Conservation (phyloP, 1,140 invertebrate genomes). For the Drosophila yakuba region DNA sequence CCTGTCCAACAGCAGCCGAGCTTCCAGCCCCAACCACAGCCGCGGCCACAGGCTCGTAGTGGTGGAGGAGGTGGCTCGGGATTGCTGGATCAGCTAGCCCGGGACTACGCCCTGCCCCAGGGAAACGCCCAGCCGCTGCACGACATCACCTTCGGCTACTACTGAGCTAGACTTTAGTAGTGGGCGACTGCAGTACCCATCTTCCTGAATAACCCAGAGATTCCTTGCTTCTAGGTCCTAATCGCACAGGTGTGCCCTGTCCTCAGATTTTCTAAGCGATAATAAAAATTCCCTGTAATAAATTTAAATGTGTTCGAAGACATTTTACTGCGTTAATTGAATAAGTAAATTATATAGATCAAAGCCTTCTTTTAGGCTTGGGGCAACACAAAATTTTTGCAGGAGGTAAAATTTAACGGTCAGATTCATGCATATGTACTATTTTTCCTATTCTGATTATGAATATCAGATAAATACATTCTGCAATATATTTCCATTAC, state of each 20-base stretch:
- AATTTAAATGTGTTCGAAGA: background rate
- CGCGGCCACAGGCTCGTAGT: conserved; percentile 82
- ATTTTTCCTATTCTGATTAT: no score
- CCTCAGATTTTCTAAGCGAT: conserved; percentile 38
- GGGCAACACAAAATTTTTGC: background rate
- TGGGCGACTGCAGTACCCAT: background rate
- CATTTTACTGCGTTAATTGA: background rate
- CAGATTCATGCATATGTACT: no score
- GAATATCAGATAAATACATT: no score
- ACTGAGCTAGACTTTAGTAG: conserved; percentile 81
- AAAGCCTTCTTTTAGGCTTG: conserved; percentile 40
- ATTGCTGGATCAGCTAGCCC: conserved; percentile 92
- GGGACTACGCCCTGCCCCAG: conserved; percentile 91
- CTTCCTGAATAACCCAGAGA: conserved; percentile 30
- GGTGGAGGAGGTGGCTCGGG: conserved; percentile 86
- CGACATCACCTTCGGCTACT: conserved; percentile 92
- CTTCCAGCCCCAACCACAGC: conserved; percentile 83
- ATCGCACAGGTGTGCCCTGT: conserved; percentile 21
- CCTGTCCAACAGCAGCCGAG: conserved; percentile 76
- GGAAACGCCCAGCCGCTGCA: conserved; percentile 89
- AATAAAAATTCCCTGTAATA: conserved; percentile 47
- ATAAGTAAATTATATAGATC: no score
- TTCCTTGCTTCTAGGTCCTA: conserved; percentile 51
- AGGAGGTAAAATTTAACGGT: no score
- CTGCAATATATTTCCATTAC: no score